Percentiles rank a stretch among this genome's conserved stretches.
phyloP scores from a whole-genome alignment of 2,113 vertebrate species.

The Falcunculus frontatus region DNA sequence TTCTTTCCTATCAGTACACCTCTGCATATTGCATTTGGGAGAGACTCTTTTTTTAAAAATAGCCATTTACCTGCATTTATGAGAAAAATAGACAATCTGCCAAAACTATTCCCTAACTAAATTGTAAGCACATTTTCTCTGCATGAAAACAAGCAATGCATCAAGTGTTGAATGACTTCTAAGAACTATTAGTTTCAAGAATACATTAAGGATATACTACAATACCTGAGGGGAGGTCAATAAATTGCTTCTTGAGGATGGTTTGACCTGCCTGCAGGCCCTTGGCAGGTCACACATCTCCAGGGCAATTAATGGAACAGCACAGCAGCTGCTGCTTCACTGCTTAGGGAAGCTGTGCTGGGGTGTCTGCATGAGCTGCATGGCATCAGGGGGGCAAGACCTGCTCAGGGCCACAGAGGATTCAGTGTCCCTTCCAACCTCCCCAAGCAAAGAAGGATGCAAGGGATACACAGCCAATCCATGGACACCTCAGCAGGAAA shows the following conservation, averaged over 20 bases:
- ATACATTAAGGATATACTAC: neutral
- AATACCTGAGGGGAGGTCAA: neutral
- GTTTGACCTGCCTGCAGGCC: neutral
- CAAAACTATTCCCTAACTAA: neutral
- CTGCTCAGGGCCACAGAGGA: neutral
- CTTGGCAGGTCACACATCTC: neutral
- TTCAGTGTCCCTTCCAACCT: neutral
- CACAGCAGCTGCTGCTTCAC: neutral
- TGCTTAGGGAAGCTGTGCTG: neutral
- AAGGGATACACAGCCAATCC: neutral
- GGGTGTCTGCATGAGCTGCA: neutral
- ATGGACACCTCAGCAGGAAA: neutral
- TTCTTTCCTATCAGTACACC: neutral
- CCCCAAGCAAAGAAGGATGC: fast-evolving
- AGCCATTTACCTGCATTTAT: neutral
- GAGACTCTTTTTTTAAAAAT: neutral
- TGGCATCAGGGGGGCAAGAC: fast-evolving
- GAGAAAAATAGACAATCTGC: neutral
- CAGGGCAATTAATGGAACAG: neutral
- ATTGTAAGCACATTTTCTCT: neutral
- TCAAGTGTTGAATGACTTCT: neutral
- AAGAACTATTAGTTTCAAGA: neutral
- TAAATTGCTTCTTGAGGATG: neutral
- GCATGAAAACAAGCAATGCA: neutral
- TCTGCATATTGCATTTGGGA: neutral